These are phyloP conservation scores for Meganola albula DNA, from an alignment of 2,888 invertebrate species.

Conservation along the genomic window DNA sequence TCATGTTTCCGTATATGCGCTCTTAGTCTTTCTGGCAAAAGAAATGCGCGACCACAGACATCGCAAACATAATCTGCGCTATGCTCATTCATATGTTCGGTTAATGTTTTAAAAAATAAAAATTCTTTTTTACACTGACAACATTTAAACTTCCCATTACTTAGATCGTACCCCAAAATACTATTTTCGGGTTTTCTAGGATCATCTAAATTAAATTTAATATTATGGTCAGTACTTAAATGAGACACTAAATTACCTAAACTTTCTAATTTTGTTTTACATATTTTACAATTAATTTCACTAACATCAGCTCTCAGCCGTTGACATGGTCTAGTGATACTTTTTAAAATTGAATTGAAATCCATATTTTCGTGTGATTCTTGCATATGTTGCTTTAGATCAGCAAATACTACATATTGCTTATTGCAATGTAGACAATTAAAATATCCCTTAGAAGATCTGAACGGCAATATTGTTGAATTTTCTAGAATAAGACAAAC, in stretches of 20 bases:
- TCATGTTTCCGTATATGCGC: constrained; percentile 25
- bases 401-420: constrained; percentile 20
- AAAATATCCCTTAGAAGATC: constrained; percentile 28
- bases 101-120: constrained; percentile 29
- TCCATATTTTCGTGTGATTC: constrained; percentile 16
- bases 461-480: constrained; percentile 30
- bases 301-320: constrained; percentile 31
- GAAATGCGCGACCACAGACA: constrained; percentile 42
- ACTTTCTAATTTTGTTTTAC: constrained; percentile 15
- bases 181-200: no score
- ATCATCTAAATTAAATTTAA: no score
- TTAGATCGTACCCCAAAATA: constrained; percentile 27
- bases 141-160: constrained; percentile 24
- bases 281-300: constrained; percentile 25
- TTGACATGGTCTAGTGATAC: constrained; percentile 22
- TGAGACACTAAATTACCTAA: constrained; percentile 26
- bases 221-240: no score
- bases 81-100: constrained; percentile 48
- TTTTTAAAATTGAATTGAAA: constrained; percentile 20
- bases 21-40: constrained; percentile 25
- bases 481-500: constrained; percentile 25
- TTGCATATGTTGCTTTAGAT: constrained; percentile 20
- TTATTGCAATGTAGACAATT: constrained; percentile 29
- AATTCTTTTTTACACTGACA: constrained; percentile 26
- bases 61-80: constrained; percentile 40